Percentiles rank a stretch among this genome's conserved stretches.
Evolutionary conservation across 2,797 vertebrate species (phyloP).

Genomic region (Coregonus ussuriensis): DNA sequence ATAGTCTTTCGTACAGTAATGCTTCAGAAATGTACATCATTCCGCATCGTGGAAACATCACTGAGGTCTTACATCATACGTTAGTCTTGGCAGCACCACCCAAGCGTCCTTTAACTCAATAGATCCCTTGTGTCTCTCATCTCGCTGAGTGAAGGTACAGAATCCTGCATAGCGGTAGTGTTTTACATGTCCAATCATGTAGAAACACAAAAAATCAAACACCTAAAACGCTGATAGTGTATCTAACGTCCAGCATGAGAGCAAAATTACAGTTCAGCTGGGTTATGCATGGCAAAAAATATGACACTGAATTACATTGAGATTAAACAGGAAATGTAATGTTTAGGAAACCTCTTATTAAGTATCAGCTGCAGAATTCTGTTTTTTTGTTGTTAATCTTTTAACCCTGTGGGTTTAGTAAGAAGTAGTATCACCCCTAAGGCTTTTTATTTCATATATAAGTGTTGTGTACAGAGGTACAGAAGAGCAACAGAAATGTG

Average conservation of each 20-base stretch:
- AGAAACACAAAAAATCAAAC: background rate
- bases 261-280: too few species aligned
- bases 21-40: conserved; percentile 56
- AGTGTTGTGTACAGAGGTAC: too few species aligned
- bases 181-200: background rate
- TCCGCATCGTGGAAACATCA: conserved; percentile 37
- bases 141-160: background rate
- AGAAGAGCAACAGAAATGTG: too few species aligned
- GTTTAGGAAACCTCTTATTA: too few species aligned
- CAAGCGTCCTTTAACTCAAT: conserved; percentile 22
- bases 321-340: too few species aligned
- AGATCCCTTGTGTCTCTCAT: conserved; percentile 22
- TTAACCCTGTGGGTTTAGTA: too few species aligned
- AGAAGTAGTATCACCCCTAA: too few species aligned
- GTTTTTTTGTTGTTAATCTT: too few species aligned
- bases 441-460: too few species aligned
- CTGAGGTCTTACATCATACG: conserved; percentile 57
- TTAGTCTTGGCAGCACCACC: conserved; percentile 22
- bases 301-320: too few species aligned
- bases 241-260: background rate
- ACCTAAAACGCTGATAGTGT: background rate
- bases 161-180: background rate
- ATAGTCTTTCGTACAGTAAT: conserved; percentile 1
- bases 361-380: too few species aligned
- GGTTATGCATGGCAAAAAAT: too few species aligned